phyloP scores from a whole-genome alignment of 2,113 vertebrate species.

The Paradoxurus hermaphroditus region DNA sequence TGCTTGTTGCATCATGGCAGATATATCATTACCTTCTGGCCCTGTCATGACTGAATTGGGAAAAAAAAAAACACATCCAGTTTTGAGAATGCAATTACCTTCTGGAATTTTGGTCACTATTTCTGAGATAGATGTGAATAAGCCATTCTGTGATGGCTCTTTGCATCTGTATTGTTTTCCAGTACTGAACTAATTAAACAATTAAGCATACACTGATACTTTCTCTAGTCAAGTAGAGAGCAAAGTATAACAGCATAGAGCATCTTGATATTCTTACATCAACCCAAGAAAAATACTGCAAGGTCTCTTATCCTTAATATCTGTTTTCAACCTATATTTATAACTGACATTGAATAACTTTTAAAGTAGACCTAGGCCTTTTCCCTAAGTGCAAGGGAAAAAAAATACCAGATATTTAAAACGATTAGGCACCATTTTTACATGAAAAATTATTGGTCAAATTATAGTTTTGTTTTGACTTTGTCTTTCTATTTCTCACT shows the following conservation, averaged over 20 bases:
- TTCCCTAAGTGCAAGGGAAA: slow-evolving; percentile 17
- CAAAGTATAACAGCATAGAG: not conserved
- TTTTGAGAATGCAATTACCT: slow-evolving; percentile 83
- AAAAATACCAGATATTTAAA: slow-evolving; percentile 60
- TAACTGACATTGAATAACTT: slow-evolving; percentile 68
- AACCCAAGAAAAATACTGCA: slow-evolving; percentile 70
- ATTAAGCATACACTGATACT: slow-evolving; percentile 53
- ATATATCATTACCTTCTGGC: slow-evolving; percentile 97
- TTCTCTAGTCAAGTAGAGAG: slow-evolving; percentile 48
- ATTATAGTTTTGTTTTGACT: not conserved
- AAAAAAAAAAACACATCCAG: slow-evolving; percentile 56
- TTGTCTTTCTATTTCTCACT: slow-evolving; percentile 66
- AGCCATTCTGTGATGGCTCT: slow-evolving; percentile 57
- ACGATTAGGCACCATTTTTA: slow-evolving; percentile 39
- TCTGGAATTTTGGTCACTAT: slow-evolving; percentile 75
- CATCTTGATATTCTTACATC: slow-evolving; percentile 66
- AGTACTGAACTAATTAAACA: slow-evolving; percentile 62
- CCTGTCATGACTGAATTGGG: slow-evolving; percentile 91
- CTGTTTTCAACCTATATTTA: slow-evolving; percentile 22
- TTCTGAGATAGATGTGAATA: slow-evolving; percentile 61
- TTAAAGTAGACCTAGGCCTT: not conserved
- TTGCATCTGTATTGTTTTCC: slow-evolving; percentile 31
- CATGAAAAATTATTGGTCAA: slow-evolving; percentile 54
- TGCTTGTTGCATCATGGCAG: slow-evolving; percentile 96
- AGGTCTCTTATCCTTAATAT: slow-evolving; percentile 40